Conservation (phyloP, 2,797 vertebrate genomes). For the Catharus ustulatus region DNA sequence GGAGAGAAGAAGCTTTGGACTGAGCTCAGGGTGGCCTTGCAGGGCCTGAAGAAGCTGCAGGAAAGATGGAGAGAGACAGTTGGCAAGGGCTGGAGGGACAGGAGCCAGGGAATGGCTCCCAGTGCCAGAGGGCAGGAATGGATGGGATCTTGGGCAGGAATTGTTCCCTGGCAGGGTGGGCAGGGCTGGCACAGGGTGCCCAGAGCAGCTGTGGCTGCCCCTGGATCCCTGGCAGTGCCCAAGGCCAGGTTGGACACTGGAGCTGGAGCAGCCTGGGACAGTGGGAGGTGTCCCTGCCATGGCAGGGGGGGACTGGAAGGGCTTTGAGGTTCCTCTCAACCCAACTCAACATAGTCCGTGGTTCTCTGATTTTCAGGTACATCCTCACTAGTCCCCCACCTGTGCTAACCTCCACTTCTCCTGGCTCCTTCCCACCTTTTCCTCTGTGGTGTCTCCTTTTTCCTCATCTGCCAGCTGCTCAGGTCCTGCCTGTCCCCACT, state of each 20-base stretch:
- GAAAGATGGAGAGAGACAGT: background rate
- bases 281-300: background rate
- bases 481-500: background rate
- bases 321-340: rapidly evolving
- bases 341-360: background rate
- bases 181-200: background rate
- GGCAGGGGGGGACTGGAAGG: rapidly evolving
- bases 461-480: background rate
- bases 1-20: background rate
- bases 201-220: background rate
- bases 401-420: background rate
- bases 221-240: background rate
- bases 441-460: background rate
- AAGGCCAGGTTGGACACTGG: background rate
- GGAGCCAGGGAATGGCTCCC: background rate
- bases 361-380: background rate
- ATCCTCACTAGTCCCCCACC: no score
- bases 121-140: background rate
- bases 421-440: background rate
- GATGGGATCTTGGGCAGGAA: background rate
- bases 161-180: background rate
- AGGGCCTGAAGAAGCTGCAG: background rate
- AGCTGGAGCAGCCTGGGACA: background rate
- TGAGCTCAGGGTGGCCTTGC: background rate
- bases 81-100: background rate